phyloP scores from a whole-genome alignment of 2,113 vertebrate species.

The Ciconia boyciana region DNA sequence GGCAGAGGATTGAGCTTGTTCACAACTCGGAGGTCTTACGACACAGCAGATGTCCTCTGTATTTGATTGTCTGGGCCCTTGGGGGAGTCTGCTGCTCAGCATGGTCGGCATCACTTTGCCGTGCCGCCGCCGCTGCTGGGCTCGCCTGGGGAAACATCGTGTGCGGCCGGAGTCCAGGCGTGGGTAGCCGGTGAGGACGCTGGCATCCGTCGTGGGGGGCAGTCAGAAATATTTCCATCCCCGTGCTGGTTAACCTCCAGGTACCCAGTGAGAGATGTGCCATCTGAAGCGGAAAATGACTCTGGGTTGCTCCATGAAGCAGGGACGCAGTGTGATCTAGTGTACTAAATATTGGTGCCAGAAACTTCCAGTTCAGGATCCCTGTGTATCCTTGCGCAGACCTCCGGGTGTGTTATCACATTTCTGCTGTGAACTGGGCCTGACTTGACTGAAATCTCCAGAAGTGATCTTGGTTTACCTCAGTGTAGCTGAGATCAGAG shows the following conservation, averaged over 20 bases:
- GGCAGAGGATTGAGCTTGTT: not conserved
- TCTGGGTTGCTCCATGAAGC: not conserved
- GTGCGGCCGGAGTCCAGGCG: not conserved
- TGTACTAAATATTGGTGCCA: not conserved
- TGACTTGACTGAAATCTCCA: not conserved
- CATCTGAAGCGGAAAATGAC: not conserved
- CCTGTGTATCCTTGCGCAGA: not conserved
- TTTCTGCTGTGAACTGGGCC: not conserved
- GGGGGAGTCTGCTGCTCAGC: not conserved
- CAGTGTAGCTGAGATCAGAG: not conserved
- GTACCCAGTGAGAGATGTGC: not conserved
- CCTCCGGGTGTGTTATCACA: not conserved
- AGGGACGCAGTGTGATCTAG: not conserved
- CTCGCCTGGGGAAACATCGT: not conserved
- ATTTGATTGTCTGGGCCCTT: not conserved
- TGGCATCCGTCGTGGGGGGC: accelerated
- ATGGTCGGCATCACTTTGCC: not conserved
- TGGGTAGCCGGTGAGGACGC: not conserved
- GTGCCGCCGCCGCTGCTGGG: not conserved
- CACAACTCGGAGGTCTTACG: not conserved
- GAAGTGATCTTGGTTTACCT: not conserved
- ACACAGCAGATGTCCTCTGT: not conserved
- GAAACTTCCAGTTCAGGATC: not conserved
- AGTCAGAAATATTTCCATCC: not conserved
- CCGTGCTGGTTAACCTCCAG: not conserved